Evolutionary conservation across 2,797 vertebrate species (phyloP).

Genomic region (Cuniculus paca): DNA sequence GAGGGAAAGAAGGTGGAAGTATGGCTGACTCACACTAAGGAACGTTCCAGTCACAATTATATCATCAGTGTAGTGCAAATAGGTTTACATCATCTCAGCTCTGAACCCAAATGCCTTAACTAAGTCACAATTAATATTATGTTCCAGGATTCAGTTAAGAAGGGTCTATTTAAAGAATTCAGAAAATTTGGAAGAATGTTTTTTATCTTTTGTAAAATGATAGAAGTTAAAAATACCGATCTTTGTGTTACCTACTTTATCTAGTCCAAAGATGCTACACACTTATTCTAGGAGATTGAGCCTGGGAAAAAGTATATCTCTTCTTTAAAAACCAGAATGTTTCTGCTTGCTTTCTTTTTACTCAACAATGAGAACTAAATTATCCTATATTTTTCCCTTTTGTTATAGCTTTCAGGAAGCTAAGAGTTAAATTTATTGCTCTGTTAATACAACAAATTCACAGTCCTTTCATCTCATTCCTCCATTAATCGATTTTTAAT

Average conservation of each 20-base stretch:
- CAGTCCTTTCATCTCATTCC: conserved; percentile 11
- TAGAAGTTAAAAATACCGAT: conserved; percentile 7
- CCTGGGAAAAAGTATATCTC: background rate
- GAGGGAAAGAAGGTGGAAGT: background rate
- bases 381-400: background rate
- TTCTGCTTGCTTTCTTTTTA: conserved; percentile 13
- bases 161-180: background rate
- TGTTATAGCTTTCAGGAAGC: background rate
- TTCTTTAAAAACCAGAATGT: background rate
- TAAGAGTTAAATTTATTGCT: conserved; percentile 48
- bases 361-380: background rate
- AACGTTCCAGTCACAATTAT: background rate
- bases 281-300: conserved; percentile 39
- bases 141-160: conserved; percentile 43
- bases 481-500: conserved; percentile 38
- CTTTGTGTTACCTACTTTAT: background rate
- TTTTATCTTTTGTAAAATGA: conserved; percentile 54
- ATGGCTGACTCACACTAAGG: background rate
- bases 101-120: background rate
- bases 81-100: background rate
- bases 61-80: background rate
- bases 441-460: background rate
- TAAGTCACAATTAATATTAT: background rate
- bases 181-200: background rate
- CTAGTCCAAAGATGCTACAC: background rate